Percentiles rank a stretch among this genome's conserved stretches.
Conservation (phyloP, 92 coral and sea anemone species). For the Pocillopora meandrina region DNA sequence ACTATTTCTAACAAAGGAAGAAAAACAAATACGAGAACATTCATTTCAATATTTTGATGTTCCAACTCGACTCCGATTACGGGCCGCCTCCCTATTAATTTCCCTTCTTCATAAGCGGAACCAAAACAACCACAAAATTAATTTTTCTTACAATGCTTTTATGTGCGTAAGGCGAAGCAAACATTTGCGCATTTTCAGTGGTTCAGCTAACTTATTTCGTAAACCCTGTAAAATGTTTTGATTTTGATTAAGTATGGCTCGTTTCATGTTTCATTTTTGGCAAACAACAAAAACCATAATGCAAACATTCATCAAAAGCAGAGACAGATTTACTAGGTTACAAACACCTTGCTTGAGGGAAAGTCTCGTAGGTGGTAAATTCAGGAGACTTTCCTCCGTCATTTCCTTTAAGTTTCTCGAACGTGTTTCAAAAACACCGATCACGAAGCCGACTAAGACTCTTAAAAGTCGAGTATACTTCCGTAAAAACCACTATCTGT, state of each 20-base stretch:
- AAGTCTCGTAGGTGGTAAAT: neutral
- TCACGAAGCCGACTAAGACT: no score
- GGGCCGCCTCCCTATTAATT: neutral
- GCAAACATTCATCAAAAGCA: neutral
- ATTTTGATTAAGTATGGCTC: neutral
- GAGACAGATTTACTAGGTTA: neutral
- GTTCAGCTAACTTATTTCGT: neutral
- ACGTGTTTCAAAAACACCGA: no score
- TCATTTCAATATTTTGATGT: neutral
- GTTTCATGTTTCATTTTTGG: neutral
- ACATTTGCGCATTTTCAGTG: neutral
- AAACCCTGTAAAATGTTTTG: neutral
- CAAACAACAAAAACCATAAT: neutral
- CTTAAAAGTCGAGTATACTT: no score
- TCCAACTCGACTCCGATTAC: neutral
- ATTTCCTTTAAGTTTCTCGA: no score
- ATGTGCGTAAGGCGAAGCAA: neutral
- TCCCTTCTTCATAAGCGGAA: constrained; percentile 5
- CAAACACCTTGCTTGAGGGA: neutral
- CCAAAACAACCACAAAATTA: constrained; percentile 9
- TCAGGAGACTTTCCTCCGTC: neutral
- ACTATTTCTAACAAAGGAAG: neutral
- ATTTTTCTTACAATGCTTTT: neutral
- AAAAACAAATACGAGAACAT: constrained; percentile 6
- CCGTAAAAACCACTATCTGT: no score